Base-by-base conservation (phyloP, 2,113 vertebrate genomes). In the Pseudopipra pipra region DNA sequence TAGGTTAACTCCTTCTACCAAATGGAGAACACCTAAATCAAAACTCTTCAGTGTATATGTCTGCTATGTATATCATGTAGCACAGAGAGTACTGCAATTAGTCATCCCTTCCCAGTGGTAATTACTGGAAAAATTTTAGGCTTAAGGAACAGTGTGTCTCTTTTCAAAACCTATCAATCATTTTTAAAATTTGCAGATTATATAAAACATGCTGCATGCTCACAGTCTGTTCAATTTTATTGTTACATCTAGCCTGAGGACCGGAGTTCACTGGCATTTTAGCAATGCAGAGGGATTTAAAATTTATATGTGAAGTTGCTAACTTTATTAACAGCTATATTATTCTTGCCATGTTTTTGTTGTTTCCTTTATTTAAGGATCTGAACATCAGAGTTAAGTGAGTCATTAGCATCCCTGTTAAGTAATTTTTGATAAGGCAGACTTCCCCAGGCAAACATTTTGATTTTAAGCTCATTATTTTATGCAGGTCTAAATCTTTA, bases 11-110 rank as follows among this genome's bases (percentile, higher is more conserved):
- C 65, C 86, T 89, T 96, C 82, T 89, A 89, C 76, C 75, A 95
- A 90, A 92, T 72, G 58, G 62, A 95, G 93, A 94, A 76, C 62
- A 95, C 46, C 63, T 80, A 94, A 89, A 95, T 95, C 68, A 96
- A 87, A 96, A 93, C 80, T 80, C 59, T 68, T 80, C 49, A 86
- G 61, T 75, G 71, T 95, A 86, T 93, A 88, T 94, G 86, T 87
- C 93, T 96, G 90, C 86, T 90, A 92, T 61, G 49, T 92, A 87
- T 73, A 87, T 81, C 9, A 0, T 78, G 75, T 39, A 65, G 65
- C 70, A 66, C 78, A 72, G n/a, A 44, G 39, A 68, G 49, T 82
- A 46, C 73, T 87, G 88, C 68, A 92, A 90, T 95, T 93, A 88
- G 86, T 94, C 90, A 96, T 81, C 62, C 44, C 31, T 90, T 88